Conservation (phyloP, 2,888 invertebrate genomes). For the Aquatica leii region DNA sequence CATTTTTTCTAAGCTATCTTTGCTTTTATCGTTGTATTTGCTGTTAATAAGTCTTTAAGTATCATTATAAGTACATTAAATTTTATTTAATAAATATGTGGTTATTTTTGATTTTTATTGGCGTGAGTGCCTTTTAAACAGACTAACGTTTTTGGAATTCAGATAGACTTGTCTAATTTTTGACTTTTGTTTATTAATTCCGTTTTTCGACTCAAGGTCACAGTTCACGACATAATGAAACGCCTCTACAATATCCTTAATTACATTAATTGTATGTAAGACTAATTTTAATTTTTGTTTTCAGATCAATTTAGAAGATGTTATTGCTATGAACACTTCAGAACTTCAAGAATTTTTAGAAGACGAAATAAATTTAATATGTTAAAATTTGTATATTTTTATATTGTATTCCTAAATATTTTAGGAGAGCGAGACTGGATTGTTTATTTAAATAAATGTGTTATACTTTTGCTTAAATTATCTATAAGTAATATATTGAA, state of each 20-base stretch:
- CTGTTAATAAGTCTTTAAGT: too few relatives aligned
- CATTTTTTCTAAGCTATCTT: too few relatives aligned
- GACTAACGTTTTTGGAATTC: too few relatives aligned
- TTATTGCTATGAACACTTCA: constrained; percentile 46
- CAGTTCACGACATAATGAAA: too few relatives aligned
- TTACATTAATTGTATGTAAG: constrained; percentile 3
- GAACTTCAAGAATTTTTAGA: constrained; percentile 50
- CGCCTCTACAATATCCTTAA: not conserved
- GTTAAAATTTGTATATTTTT: constrained; percentile 33
- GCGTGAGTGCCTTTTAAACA: too few relatives aligned
- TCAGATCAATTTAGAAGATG: constrained; percentile 45
- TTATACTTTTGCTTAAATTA: constrained; percentile 7
- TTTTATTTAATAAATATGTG: too few relatives aligned
- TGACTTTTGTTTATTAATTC: constrained; percentile 3
- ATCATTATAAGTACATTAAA: too few relatives aligned
- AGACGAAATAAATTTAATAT: constrained; percentile 52
- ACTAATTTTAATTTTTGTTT: constrained; percentile 26
- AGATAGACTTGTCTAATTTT: too few relatives aligned
- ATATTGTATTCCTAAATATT: constrained; percentile 4
- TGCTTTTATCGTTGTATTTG: too few relatives aligned
- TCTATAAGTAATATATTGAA: not conserved
- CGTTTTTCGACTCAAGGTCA: too few relatives aligned
- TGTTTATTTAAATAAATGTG: constrained; percentile 19
- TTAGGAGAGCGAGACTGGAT: constrained; percentile 22
- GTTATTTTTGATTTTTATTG: too few relatives aligned